Conservation (phyloP, 1,140 invertebrate species). For the Lordiphosa mommai region DNA sequence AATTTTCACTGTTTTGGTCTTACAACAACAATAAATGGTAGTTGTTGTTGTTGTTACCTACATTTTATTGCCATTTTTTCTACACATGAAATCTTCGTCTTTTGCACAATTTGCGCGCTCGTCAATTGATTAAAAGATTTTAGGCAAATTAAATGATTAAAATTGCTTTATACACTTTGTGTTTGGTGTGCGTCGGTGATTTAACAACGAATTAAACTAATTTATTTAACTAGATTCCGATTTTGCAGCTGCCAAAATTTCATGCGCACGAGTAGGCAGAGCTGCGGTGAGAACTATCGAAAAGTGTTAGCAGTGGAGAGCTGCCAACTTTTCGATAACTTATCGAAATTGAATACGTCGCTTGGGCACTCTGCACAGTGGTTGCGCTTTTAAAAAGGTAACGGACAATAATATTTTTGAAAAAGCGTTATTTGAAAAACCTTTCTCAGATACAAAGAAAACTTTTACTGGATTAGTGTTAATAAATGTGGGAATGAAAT, state of each 20-base stretch:
- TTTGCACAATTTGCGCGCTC: slow-evolving; percentile 22
- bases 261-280: not conserved
- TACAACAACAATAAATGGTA: slow-evolving; percentile 11
- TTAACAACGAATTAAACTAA: slow-evolving; percentile 29
- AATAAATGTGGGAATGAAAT: too few relatives aligned
- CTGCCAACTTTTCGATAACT: too few relatives aligned
- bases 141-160: slow-evolving; percentile 13
- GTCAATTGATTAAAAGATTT: slow-evolving; percentile 34
- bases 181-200: slow-evolving; percentile 20
- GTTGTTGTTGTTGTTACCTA: slow-evolving; percentile 51
- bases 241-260: slow-evolving; percentile 8
- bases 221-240: slow-evolving; percentile 35
- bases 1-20: slow-evolving; percentile 49
- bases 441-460: too few relatives aligned
- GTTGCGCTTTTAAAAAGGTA: too few relatives aligned
- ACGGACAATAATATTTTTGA: too few relatives aligned
- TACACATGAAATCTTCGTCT: slow-evolving; percentile 44
- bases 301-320: too few relatives aligned
- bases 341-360: too few relatives aligned
- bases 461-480: too few relatives aligned
- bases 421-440: too few relatives aligned
- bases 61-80: slow-evolving; percentile 72
- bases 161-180: slow-evolving; percentile 12
- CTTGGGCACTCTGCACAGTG: too few relatives aligned
- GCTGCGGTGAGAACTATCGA: too few relatives aligned